Evolutionary conservation across 2,888 invertebrate species (phyloP).

Genomic region (Deilephila porcellus): DNA sequence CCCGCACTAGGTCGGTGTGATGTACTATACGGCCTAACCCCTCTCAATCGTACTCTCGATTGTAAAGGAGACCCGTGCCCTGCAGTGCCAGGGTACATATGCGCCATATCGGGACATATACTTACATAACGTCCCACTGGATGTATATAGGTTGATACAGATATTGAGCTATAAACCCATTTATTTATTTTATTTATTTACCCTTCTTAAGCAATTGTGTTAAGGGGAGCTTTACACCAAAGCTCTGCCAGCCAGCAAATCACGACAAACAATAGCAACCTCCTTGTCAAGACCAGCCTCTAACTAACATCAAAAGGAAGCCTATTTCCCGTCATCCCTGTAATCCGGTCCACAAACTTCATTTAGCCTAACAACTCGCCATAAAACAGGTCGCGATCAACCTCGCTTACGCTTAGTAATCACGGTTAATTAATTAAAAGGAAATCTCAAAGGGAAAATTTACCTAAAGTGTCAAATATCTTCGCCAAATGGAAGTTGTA

Average conservation of each 20-base stretch:
- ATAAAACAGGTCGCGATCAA: constrained; percentile 11
- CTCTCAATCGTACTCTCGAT: no score
- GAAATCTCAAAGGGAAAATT: constrained; percentile 7
- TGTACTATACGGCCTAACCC: no score
- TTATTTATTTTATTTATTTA: no score
- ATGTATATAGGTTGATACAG: no score
- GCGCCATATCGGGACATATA: no score
- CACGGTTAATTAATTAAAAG: constrained; percentile 13
- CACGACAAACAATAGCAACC: not conserved
- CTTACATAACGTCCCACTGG: no score
- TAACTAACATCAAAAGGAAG: not conserved
- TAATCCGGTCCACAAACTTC: constrained; percentile 15
- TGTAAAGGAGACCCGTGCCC: no score
- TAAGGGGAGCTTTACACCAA: no score
- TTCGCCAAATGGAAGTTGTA: not conserved
- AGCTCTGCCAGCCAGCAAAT: not conserved
- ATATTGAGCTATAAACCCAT: no score
- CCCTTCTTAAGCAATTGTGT: no score
- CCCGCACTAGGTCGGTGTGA: no score
- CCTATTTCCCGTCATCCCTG: constrained; percentile 13
- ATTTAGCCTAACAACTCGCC: constrained; percentile 7
- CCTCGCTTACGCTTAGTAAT: constrained; percentile 8
- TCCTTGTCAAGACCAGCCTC: not conserved
- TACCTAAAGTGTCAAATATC: constrained; percentile 4
- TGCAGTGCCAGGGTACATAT: no score